Percentiles rank a stretch among this genome's conserved stretches.
phyloP scores from a whole-genome alignment of 2,113 vertebrate species.

The Neogobius melanostomus region DNA sequence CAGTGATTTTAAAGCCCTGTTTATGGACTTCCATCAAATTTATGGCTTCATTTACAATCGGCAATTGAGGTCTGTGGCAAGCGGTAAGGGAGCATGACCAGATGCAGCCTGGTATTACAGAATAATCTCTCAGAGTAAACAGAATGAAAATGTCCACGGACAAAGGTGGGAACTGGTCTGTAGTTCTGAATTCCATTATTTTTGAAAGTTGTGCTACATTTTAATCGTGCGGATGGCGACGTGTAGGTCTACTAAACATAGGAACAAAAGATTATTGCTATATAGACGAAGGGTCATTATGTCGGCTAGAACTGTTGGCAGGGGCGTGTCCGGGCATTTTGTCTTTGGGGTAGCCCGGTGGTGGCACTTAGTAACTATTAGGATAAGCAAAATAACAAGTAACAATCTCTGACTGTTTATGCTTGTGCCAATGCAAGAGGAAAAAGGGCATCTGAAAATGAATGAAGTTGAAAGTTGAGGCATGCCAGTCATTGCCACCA shows the following conservation, averaged over 20 bases:
- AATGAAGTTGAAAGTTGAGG: no score
- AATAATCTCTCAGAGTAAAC: conserved; percentile 32
- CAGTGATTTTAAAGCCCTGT: conserved; percentile 57
- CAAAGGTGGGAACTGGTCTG: not conserved
- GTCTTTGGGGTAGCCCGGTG: no score
- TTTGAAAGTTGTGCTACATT: not conserved
- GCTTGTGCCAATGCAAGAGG: no score
- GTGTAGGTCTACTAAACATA: not conserved
- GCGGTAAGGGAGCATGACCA: conserved; percentile 48
- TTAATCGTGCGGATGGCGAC: not conserved
- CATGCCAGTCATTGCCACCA: no score
- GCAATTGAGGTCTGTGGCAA: conserved; percentile 59
- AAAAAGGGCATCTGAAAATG: no score
- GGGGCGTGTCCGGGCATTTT: no score
- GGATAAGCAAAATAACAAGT: no score
- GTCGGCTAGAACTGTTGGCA: not conserved
- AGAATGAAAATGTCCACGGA: conserved; percentile 9
- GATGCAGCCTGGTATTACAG: conserved; percentile 22
- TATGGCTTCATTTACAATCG: conserved; percentile 61
- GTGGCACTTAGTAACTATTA: no score
- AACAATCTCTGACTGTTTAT: no score
- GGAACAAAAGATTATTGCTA: not conserved
- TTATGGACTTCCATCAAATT: conserved; percentile 65
- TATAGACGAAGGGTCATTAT: not conserved
- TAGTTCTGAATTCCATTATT: conserved; percentile 28